A percentile compares a stretch with the other conserved stretches of the same genome.
Evolutionary conservation across 2,888 invertebrate species (phyloP).

Genomic region (Stratiomys singularior): DNA sequence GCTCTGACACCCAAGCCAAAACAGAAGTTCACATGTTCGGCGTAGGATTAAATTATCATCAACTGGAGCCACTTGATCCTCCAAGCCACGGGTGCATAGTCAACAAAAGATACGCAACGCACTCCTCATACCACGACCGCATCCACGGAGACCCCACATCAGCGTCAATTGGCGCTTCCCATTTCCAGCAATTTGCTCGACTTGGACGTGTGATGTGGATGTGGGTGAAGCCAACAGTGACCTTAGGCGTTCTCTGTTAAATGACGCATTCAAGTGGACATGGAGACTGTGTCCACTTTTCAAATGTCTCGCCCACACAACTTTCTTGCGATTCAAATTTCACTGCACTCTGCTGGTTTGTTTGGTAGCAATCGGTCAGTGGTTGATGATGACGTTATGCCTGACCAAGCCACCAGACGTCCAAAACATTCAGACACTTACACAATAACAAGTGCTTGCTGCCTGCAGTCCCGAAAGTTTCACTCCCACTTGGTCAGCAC

Average conservation of each 20-base stretch:
- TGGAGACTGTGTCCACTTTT: slow-evolving; percentile 3
- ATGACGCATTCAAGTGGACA: slow-evolving; percentile 4
- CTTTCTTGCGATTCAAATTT: slow-evolving; percentile 3
- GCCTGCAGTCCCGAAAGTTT: neutral
- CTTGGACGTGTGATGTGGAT: neutral
- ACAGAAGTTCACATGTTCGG: too few relatives aligned
- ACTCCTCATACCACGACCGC: neutral
- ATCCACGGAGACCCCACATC: neutral
- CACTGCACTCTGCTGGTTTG: neutral
- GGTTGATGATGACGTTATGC: neutral
- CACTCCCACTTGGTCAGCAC: slow-evolving; percentile 16
- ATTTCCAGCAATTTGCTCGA: neutral
- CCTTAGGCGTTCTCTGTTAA: neutral
- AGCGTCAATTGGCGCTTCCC: slow-evolving; percentile 31
- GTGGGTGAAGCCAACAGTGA: slow-evolving; percentile 20
- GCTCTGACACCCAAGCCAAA: too few relatives aligned
- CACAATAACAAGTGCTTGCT: neutral
- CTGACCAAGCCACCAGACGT: neutral
- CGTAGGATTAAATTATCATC: neutral
- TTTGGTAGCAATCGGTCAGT: neutral
- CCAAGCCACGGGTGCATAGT: neutral
- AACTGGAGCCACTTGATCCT: neutral
- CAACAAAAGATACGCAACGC: neutral
- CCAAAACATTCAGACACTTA: neutral
- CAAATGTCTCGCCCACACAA: neutral